Conservation (phyloP, 2,113 vertebrate genomes). For the Grus americana region DNA sequence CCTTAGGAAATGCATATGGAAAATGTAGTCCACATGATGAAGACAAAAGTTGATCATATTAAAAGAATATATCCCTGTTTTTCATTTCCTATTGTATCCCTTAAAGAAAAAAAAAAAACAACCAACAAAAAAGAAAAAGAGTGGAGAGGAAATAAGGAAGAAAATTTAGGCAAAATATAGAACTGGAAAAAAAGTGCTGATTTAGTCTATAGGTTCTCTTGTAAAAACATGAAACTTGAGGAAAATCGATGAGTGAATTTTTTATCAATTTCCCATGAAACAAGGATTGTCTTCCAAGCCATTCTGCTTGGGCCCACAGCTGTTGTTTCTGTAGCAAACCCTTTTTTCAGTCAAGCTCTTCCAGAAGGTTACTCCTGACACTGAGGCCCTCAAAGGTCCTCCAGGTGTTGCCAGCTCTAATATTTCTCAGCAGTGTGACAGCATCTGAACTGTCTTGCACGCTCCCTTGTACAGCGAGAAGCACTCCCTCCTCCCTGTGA, state of each 20-base stretch:
- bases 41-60: neutral
- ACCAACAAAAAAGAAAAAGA: neutral
- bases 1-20: neutral
- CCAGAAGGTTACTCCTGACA: neutral
- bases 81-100: neutral
- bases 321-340: neutral
- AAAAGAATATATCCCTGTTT: neutral
- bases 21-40: neutral
- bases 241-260: neutral
- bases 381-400: neutral
- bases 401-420: neutral
- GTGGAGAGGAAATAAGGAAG: neutral
- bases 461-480: neutral
- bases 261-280: neutral
- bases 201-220: neutral
- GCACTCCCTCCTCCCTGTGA: neutral
- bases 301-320: neutral
- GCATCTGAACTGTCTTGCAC: neutral
- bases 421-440: neutral
- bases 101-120: neutral
- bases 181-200: neutral
- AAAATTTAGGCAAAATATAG: neutral
- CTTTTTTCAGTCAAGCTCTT: neutral
- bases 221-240: neutral
- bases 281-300: neutral